Percentiles rank a stretch among this genome's conserved stretches.
Evolutionary conservation across 1,140 invertebrate genomes (phyloP).

Genomic region (Anagrus nilaparvatae): DNA sequence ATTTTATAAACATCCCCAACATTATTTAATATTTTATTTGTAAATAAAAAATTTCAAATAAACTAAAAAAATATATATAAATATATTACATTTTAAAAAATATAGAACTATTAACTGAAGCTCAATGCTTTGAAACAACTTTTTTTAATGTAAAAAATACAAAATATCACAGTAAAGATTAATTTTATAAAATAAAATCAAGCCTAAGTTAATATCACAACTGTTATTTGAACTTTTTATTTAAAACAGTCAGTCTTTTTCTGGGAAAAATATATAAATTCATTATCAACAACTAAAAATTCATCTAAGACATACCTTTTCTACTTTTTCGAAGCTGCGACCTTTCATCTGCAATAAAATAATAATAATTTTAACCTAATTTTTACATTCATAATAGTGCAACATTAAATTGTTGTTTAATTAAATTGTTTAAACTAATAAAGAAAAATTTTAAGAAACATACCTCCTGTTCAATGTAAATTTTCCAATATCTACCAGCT

Average conservation of each 20-base stretch:
- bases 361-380: constrained; percentile 15
- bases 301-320: constrained; percentile 73
- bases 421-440: not conserved
- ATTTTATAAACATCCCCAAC: no score
- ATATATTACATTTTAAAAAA: constrained; percentile 24
- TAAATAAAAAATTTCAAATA: constrained; percentile 16
- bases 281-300: constrained; percentile 24
- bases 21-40: constrained; percentile 6
- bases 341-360: constrained; percentile 75
- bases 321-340: constrained; percentile 92
- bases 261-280: constrained; percentile 22
- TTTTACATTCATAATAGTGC: no score
- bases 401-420: constrained; percentile 9
- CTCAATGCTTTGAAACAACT: no score
- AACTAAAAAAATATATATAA: constrained; percentile 7
- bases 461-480: constrained; percentile 99
- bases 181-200: no score
- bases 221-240: no score
- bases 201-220: no score
- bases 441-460: constrained; percentile 1
- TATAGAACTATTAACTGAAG: no score
- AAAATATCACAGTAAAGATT: no score
- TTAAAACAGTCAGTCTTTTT: no score
- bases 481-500: constrained; percentile 96
- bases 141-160: no score